Percentiles rank a stretch among this genome's conserved stretches.
These are phyloP conservation scores for Choloepus didactylus DNA, from an alignment of 2,797 vertebrate genomes.

Conservation along the genomic window DNA sequence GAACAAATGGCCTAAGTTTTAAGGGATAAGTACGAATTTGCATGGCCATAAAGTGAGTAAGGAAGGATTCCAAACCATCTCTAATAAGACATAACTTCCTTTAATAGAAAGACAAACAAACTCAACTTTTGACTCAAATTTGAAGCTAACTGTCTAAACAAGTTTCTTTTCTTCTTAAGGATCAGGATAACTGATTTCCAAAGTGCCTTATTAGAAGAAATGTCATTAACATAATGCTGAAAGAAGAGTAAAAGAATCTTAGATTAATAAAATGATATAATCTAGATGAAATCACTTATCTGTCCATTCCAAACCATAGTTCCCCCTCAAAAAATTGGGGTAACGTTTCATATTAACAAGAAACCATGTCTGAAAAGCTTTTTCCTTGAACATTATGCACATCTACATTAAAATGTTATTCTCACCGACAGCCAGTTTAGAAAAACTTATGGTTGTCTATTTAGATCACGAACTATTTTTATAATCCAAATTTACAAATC, in stretches of 20 bases:
- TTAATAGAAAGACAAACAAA: conserved; percentile 20
- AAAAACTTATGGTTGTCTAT: background rate
- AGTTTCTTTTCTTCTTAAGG: background rate
- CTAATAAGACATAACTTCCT: background rate
- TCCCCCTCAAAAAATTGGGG: background rate
- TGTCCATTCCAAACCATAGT: background rate
- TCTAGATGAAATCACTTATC: background rate
- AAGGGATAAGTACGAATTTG: background rate
- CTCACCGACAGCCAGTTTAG: background rate
- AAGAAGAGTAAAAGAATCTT: background rate
- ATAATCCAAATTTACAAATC: conserved; percentile 16
- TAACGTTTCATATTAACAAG: background rate
- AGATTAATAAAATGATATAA: conserved; percentile 8
- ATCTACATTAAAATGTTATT: background rate
- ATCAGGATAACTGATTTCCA: conserved; percentile 30
- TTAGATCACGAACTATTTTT: background rate
- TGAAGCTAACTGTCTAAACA: background rate
- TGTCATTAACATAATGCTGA: background rate
- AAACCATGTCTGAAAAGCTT: background rate
- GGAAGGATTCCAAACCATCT: background rate
- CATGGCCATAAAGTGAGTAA: background rate
- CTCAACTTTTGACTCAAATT: background rate
- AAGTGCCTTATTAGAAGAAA: background rate
- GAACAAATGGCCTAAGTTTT: background rate
- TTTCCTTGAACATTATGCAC: background rate